Evolutionary conservation across 1,140 invertebrate genomes (phyloP).

Genomic region (Grapholita molesta): DNA sequence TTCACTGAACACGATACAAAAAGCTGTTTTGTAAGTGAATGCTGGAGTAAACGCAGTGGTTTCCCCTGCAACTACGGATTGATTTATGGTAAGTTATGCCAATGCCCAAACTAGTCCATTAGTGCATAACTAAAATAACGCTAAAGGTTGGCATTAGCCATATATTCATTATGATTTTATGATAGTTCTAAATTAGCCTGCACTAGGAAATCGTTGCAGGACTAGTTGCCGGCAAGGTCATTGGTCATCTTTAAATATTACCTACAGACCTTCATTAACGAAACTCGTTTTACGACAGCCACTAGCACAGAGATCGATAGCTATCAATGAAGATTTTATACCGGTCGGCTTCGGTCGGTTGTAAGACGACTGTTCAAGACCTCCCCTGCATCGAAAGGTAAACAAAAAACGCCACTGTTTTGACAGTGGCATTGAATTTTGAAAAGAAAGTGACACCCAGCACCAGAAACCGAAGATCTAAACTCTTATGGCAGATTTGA

Average conservation of each 20-base stretch:
- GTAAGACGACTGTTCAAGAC: background rate
- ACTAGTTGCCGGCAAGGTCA: background rate
- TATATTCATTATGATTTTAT: background rate
- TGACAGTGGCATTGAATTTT: conserved; percentile 39
- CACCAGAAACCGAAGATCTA: conserved; percentile 36
- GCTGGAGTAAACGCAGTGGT: conserved; percentile 45
- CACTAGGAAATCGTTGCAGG: background rate
- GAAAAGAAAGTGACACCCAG: conserved; percentile 50
- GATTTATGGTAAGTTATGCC: conserved; percentile 60
- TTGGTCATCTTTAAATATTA: conserved; percentile 3
- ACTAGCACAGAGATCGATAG: conserved; percentile 1
- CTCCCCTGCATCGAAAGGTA: background rate
- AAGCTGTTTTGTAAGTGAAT: conserved; percentile 54
- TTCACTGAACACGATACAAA: conserved; percentile 55
- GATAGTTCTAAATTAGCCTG: background rate
- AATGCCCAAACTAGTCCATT: background rate
- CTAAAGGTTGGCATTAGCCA: background rate
- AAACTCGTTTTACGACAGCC: background rate
- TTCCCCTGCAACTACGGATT: conserved; percentile 42
- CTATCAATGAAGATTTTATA: conserved; percentile 8
- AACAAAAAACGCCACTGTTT: conserved; percentile 16
- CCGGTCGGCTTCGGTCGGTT: background rate
- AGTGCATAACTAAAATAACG: background rate
- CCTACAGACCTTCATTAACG: conserved; percentile 2
- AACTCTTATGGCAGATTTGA: conserved; percentile 40